A percentile compares a stretch with the other conserved stretches of the same genome.
phyloP scores from a whole-genome alignment of 2,888 invertebrate genomes.

The Bombyx huttoni region DNA sequence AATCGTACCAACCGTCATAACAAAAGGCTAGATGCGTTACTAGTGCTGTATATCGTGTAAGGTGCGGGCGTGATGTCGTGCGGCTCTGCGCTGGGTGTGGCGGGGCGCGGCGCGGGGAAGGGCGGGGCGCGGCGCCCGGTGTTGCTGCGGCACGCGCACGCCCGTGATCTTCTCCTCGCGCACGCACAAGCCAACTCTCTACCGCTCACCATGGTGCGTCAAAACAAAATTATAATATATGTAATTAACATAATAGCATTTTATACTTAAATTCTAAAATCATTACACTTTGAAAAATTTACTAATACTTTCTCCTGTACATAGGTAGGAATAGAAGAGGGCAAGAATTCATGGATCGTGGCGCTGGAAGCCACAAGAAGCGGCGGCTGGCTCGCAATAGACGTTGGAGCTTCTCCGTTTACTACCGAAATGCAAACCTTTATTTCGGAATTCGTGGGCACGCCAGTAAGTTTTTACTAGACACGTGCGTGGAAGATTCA shows the following conservation, averaged over 20 bases:
- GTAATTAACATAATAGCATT: too few species aligned
- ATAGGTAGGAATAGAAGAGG: constrained; percentile 49
- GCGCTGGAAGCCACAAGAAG: constrained; percentile 28
- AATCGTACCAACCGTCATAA: too few species aligned
- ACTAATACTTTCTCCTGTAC: background rate
- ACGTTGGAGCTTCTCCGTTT: constrained; percentile 50
- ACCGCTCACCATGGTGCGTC: constrained; percentile 22
- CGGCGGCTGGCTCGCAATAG: constrained; percentile 46
- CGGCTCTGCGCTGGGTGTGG: constrained; percentile 7
- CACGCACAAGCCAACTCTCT: constrained; percentile 24
- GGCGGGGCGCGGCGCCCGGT: constrained; percentile 74
- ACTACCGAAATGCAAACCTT: constrained; percentile 37
- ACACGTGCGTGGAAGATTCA: too few species aligned
- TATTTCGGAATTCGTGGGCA: constrained; percentile 21
- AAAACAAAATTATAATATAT: background rate
- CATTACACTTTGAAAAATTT: background rate
- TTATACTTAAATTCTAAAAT: background rate
- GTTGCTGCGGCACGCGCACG: constrained; percentile 88
- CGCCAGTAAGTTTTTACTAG: constrained; percentile 18
- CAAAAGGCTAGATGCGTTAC: too few species aligned
- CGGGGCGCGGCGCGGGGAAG: constrained; percentile 8
- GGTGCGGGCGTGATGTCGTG: constrained; percentile 19
- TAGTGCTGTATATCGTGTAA: constrained; percentile 3
- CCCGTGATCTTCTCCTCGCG: constrained; percentile 86
- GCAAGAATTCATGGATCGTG: constrained; percentile 30